Evolutionary conservation across 2,113 vertebrate genomes (phyloP), one percentile per base, ranked within the genome.

Genomic region (Apodemus sylvaticus): DNA sequence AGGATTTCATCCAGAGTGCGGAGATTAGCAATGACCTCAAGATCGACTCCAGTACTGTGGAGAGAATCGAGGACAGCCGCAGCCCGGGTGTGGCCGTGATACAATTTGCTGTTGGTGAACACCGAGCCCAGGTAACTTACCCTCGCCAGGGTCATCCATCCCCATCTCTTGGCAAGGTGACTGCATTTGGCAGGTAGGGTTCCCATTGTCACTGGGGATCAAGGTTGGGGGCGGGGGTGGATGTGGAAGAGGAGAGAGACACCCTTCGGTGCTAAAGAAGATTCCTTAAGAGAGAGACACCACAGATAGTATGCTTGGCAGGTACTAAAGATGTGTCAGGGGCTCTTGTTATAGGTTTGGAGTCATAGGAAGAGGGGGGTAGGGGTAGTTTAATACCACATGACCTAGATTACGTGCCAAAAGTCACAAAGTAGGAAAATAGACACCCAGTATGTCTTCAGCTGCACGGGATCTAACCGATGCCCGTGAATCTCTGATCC

Each of bases 1-100:
- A 99, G 97, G 99, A 99, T 98, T 99, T 99, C 98, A 99, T 99
- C 94, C 99, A 99, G 99, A 99, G 99, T 0, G 99, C 99, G 0
- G 99, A 99, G 98, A 99, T 99, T 81, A 99, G 99, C 99, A 99
- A 97, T 0, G 99, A 99, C 97, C 99, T 99, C 98, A 99, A 99
- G 98, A 99, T 99, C 81, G 99, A 99, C 99, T 99, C 99, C 62
- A 99, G 99, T 98, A 99, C 99, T 0, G 99, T 99, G 98, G 99
- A 99, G 98, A 99, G 99, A 96, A 99, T 99, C 2, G 99, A 99
- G 78, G 99, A 99, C 93, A 99, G 99, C 99, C 99, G 98, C 98
- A 98, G 98, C 88, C 98, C 99, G 1, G 99, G 99, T 97, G 99
- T 99, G 16, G 99, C 99, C 0, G 98, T 99, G 89, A 99, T 99